Evolutionary conservation across 64 coral and sea anemone species (phyloP), one percentile per base, ranked within the genome.

Genomic region (Trachythela sp.): DNA sequence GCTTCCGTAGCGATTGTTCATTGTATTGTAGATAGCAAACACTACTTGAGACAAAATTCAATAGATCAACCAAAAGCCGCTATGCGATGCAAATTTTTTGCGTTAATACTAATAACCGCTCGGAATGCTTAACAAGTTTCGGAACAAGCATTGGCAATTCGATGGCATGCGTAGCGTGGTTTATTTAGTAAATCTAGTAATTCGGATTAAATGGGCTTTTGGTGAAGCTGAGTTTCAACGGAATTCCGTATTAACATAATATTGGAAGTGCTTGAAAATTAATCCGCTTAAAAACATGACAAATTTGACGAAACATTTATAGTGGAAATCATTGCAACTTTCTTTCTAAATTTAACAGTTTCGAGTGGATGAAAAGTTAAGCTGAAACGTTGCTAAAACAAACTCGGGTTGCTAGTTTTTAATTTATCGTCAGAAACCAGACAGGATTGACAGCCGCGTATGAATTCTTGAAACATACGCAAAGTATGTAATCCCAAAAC

Each of bases 271-370:
- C 75, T 80, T 39, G 9, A 37, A 31, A 68, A 30, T 37, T 80
- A 80, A 80, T 80, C 75, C 75, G 75, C 75, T 80, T 80, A 80
- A 72, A 72, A 39, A 37, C 37, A 37, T 30, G 27, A 80, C 75
- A 80, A 80, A 80, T 35, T 80, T 80, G 75, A 37, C 35, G 75
- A 80, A 80, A 80, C 56, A 64, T 64, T 27, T 64, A 64, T 64
- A n/a, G 20, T 64, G 22, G 22, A 64, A 64, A n/a, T n/a, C 56
- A 27, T 6, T 64, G 2, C 15, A 64, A 64, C 11, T 11, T 4
- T 45, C 4, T 11, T 45, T 45, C 42, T 45, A 45, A 6, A 45
- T 45, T 45, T 45, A 45, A 45, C 42, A 45, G 42, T 45, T 45
- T 45, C 42, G 42, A 45, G 42, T 45, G 42, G 42, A 6, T 45